A percentile compares a stretch with the other conserved stretches of the same genome.
Conservation (phyloP, 2,113 vertebrate genomes). For the Aspiorhynchus laticeps region DNA sequence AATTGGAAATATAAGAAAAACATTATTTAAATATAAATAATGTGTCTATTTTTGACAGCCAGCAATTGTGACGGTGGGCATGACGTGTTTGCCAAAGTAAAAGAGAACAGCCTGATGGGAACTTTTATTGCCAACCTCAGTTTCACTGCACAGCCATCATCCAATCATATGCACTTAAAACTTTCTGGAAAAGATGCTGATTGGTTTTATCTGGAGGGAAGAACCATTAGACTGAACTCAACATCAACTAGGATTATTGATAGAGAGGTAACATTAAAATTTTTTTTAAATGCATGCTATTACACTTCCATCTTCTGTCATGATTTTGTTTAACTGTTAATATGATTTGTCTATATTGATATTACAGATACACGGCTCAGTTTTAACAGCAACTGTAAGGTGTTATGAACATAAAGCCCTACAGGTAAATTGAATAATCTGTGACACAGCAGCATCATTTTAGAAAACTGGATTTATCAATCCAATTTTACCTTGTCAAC, state of each 20-base stretch:
- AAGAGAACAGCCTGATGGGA: slow-evolving; percentile 81
- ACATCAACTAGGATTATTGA: slow-evolving; percentile 75
- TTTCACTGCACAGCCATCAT: slow-evolving; percentile 58
- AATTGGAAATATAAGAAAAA: background rate
- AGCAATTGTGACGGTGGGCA: slow-evolving; percentile 75
- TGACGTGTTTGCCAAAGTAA: slow-evolving; percentile 76
- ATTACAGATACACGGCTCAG: slow-evolving; percentile 65
- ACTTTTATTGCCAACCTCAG: slow-evolving; percentile 75
- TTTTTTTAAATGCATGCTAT: background rate
- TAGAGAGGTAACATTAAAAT: slow-evolving; percentile 76
- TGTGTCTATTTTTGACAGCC: slow-evolving; percentile 9
- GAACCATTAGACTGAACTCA: slow-evolving; percentile 77
- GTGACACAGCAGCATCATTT: background rate
- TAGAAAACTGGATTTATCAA: background rate
- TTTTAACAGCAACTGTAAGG: slow-evolving; percentile 69
- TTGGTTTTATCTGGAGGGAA: slow-evolving; percentile 84
- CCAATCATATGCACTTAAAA: slow-evolving; percentile 67
- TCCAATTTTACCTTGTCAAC: background rate
- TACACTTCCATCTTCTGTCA: background rate
- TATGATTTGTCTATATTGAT: background rate
- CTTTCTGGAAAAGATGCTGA: slow-evolving; percentile 76
- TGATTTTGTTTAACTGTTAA: background rate
- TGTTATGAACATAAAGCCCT: slow-evolving; percentile 70
- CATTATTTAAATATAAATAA: background rate
- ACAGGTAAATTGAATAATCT: slow-evolving; percentile 62